Percentiles rank a stretch among this genome's conserved stretches.
Evolutionary conservation across 2,797 vertebrate species (phyloP).

Genomic region (Schizothorax lantsangensis): DNA sequence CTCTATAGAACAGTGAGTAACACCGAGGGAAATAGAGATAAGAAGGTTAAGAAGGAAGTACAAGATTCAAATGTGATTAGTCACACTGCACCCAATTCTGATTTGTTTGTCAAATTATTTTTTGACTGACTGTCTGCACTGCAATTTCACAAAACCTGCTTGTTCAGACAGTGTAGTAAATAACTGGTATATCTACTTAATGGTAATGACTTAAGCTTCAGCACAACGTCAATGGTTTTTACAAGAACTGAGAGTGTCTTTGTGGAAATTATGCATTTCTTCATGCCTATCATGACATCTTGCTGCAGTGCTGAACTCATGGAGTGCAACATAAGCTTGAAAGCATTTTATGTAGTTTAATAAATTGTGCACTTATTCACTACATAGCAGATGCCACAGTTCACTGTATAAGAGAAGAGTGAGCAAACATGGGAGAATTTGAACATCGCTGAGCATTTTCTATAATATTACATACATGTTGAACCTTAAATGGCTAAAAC

Average conservation of each 20-base stretch:
- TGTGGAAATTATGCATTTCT: not conserved
- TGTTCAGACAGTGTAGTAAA: not conserved
- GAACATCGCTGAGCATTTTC: not conserved
- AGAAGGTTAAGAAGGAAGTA: not conserved
- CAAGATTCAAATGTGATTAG: not conserved
- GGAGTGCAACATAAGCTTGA: not conserved
- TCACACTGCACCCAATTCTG: not conserved
- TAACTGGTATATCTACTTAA: not conserved
- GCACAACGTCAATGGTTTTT: not conserved
- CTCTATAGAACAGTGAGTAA: constrained; percentile 70
- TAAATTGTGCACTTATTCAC: not conserved
- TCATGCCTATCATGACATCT: not conserved
- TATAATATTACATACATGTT: not conserved
- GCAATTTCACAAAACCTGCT: not conserved
- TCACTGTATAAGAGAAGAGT: not conserved
- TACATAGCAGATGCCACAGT: not conserved
- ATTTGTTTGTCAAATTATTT: not conserved
- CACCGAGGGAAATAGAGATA: not conserved
- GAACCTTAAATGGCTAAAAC: not conserved
- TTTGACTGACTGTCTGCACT: not conserved
- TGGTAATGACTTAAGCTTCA: not conserved
- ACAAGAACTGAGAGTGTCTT: not conserved
- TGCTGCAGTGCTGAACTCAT: not conserved
- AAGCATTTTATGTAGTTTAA: not conserved
- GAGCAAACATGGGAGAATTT: not conserved